phyloP scores from a whole-genome alignment of 2,797 vertebrate genomes.

The Acanthurus lineatus region DNA sequence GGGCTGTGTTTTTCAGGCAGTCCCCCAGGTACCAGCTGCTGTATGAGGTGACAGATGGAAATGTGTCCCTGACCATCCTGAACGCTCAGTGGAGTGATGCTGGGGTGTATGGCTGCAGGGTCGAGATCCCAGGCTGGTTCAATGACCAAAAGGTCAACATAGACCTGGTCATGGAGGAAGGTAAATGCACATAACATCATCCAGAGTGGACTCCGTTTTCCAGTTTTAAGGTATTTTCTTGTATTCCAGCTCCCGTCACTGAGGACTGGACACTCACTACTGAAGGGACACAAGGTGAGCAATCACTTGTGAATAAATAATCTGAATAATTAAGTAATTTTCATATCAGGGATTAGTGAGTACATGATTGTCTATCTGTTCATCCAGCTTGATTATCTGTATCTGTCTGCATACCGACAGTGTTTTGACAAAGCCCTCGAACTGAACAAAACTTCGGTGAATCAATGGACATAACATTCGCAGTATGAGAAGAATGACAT shows the following conservation, averaged over 20 bases:
- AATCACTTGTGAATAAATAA: neutral
- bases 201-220: neutral
- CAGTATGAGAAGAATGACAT: no score
- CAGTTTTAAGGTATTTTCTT: neutral
- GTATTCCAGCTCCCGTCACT: conserved; percentile 29
- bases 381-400: no score
- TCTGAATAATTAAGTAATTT: no score
- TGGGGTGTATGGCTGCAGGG: conserved; percentile 87
- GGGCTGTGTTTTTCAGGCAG: conserved; percentile 1
- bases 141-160: conserved; percentile 77
- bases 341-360: no score
- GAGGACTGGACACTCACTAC: neutral
- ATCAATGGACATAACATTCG: no score
- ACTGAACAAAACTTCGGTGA: no score
- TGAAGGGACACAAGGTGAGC: conserved; percentile 17
- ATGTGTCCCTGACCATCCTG: conserved; percentile 85
- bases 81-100: conserved; percentile 69
- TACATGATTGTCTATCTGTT: no score
- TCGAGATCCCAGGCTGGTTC: conserved; percentile 78
- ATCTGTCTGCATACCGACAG: no score
- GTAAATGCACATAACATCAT: conserved; percentile 30
- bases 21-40: conserved; percentile 78
- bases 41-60: conserved; percentile 63
- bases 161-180: conserved; percentile 73
- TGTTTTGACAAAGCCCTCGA: no score